Base-by-base conservation (phyloP, 2,797 vertebrate species). In the Silurus aristotelis region DNA sequence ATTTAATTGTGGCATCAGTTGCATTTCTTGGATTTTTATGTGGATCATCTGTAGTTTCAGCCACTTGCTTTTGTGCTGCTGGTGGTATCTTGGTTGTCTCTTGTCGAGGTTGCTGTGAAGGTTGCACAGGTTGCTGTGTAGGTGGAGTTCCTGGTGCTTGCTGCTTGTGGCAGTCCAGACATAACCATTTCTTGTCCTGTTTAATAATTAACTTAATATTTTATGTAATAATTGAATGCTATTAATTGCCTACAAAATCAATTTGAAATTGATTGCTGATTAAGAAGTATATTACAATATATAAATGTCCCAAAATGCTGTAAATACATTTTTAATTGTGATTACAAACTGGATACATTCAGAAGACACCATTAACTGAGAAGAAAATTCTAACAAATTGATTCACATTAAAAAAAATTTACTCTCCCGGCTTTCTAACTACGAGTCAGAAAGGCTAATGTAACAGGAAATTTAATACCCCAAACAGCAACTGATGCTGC, bases 141-240 rank as follows among this genome's bases (percentile, higher is more conserved):
- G 60, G 71, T 22, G 15, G 87, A 80, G 93, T 80, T 67, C 71
- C 94, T 72, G 95, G 87, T 0, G 94, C 95, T 94, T 95, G 93
- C 85, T 96, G 94, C 94, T 95, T 95, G 91, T 97, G 96, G 88
- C 96, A 97, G 90, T 96, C 96, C 88, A 97, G 94, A 92, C 96
- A 97, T 55, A 97, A 95, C 96, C 96, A 97, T 87, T 96, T 95
- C 25, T 92, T 95, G 48, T 10, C 48, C 48, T 52, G 48, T 52
- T 52, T 52, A 52, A 52, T 52, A 52, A 52, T 52, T 52, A 52
- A 52, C 2, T 38, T 38, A 4, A 38, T 38, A 38, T 38, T 38
- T 38, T 38, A 4, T 38, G 38, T 38, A 38, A 38, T 38, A 38
- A 38, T 38, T 38, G 38, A 38, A 38, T 38, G 38, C 38, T 38